A percentile compares a stretch with the other conserved stretches of the same genome.
These are phyloP conservation scores for Eulemur albifrons DNA, from an alignment of 2,797 vertebrate species.

Conservation along the genomic window DNA sequence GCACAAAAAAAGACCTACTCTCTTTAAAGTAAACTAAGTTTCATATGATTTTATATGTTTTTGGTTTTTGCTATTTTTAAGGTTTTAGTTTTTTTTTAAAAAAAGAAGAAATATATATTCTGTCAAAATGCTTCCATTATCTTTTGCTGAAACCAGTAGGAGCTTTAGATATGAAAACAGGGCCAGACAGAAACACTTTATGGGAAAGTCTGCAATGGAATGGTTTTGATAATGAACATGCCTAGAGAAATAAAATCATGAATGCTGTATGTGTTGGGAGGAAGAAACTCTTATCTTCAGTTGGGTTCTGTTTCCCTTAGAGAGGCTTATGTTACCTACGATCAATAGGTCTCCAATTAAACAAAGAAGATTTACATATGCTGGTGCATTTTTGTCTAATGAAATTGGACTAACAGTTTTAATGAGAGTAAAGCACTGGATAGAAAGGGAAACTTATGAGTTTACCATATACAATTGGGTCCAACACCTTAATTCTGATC, in stretches of 20 bases:
- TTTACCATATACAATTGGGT: background rate
- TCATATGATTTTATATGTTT: slow-evolving; percentile 50
- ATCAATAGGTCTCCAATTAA: slow-evolving; percentile 70
- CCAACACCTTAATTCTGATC: background rate
- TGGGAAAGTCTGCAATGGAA: slow-evolving; percentile 41
- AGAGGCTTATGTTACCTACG: slow-evolving; percentile 65
- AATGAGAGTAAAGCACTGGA: background rate
- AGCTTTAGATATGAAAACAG: slow-evolving; percentile 41
- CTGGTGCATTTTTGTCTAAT: slow-evolving; percentile 47
- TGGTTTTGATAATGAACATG: slow-evolving; percentile 60
- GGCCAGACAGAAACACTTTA: slow-evolving; percentile 53
- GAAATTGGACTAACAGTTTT: slow-evolving; percentile 50
- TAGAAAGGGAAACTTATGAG: background rate
- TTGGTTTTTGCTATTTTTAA: slow-evolving; percentile 62
- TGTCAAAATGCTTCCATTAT: slow-evolving; percentile 58
- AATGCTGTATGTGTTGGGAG: slow-evolving; percentile 46
- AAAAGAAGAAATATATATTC: background rate
- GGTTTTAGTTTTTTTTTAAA: background rate
- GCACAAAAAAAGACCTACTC: slow-evolving; percentile 36
- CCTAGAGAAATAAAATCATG: slow-evolving; percentile 64
- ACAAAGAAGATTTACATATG: slow-evolving; percentile 55
- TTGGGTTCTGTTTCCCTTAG: slow-evolving; percentile 67
- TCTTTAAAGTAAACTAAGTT: slow-evolving; percentile 51
- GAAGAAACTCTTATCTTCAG: slow-evolving; percentile 63
- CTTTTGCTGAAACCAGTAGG: slow-evolving; percentile 47